Conservation (phyloP, 1,140 invertebrate genomes). For the Macrocentrus cingulum region DNA sequence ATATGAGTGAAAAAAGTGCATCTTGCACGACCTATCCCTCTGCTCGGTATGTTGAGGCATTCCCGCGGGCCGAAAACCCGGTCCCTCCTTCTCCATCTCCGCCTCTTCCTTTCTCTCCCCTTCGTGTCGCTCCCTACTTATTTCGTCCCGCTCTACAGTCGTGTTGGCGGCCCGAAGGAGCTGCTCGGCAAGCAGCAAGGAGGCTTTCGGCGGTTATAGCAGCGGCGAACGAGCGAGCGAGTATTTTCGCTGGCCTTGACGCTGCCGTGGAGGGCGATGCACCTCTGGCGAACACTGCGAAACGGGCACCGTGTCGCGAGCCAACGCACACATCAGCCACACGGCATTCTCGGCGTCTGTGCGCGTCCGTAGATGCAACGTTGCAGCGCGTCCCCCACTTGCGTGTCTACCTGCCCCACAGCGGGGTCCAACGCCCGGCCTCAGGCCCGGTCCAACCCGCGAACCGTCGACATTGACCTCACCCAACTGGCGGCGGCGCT, state of each 20-base stretch:
- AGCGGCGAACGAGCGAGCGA: constrained; percentile 38
- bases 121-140: constrained; percentile 13
- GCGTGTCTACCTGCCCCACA: constrained; percentile 20
- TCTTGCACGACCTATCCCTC: constrained; percentile 36
- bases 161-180: constrained; percentile 16
- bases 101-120: constrained; percentile 14
- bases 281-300: constrained; percentile 54
- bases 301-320: constrained; percentile 44
- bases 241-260: constrained; percentile 60
- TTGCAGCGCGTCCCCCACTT: constrained; percentile 5
- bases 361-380: constrained; percentile 1
- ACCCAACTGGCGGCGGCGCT: constrained; percentile 47
- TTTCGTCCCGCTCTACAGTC: constrained; percentile 11
- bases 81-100: constrained; percentile 19
- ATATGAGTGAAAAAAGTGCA: too few species aligned
- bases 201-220: constrained; percentile 53
- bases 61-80: constrained; percentile 34
- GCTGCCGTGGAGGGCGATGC: constrained; percentile 58
- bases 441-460: constrained; percentile 54
- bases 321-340: constrained; percentile 26
- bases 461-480: constrained; percentile 57
- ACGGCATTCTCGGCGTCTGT: constrained; percentile 3
- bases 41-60: constrained; percentile 26
- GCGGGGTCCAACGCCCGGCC: constrained; percentile 34
- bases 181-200: constrained; percentile 14